These are phyloP conservation scores for Dasypogon diadema DNA, from an alignment of 2,888 invertebrate genomes.

Conservation along the genomic window DNA sequence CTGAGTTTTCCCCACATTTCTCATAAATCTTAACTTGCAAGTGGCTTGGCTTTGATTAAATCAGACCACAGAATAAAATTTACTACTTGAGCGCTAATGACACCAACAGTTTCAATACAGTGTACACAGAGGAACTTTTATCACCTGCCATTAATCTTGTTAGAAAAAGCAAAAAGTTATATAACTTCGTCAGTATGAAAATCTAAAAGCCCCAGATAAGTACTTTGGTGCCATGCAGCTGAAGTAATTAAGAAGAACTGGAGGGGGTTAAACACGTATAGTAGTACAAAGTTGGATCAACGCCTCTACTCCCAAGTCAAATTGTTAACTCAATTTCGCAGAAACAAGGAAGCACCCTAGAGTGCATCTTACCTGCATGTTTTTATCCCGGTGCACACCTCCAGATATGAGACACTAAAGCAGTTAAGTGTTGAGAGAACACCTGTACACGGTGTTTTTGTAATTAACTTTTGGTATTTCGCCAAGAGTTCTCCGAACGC, in stretches of 20 bases:
- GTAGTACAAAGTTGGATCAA: neutral
- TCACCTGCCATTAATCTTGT: slow-evolving; percentile 13
- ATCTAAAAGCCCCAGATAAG: slow-evolving; percentile 9
- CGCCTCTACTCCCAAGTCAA: slow-evolving; percentile 5
- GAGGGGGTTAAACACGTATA: neutral
- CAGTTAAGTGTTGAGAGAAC: slow-evolving; percentile 15
- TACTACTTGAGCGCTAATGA: slow-evolving; percentile 1
- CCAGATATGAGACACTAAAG: neutral
- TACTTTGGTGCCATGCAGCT: neutral
- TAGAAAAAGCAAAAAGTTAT: slow-evolving; percentile 11
- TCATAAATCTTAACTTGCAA: too few species aligned
- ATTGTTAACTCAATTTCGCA: slow-evolving; percentile 37
- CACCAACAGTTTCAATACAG: neutral
- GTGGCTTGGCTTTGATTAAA: too few species aligned
- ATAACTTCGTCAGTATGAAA: slow-evolving; percentile 20
- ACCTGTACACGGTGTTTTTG: slow-evolving; percentile 23
- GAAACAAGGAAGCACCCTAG: slow-evolving; percentile 15
- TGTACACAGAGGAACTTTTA: slow-evolving; percentile 17
- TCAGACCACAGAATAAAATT: slow-evolving; percentile 16
- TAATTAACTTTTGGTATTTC: slow-evolving; percentile 29
- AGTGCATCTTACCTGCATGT: neutral
- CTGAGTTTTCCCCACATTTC: too few species aligned
- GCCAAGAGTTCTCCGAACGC: neutral
- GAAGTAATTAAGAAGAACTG: slow-evolving; percentile 17
- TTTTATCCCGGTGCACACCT: neutral